Conservation (phyloP, 2,888 invertebrate genomes). For the Physocephala rufipes region DNA sequence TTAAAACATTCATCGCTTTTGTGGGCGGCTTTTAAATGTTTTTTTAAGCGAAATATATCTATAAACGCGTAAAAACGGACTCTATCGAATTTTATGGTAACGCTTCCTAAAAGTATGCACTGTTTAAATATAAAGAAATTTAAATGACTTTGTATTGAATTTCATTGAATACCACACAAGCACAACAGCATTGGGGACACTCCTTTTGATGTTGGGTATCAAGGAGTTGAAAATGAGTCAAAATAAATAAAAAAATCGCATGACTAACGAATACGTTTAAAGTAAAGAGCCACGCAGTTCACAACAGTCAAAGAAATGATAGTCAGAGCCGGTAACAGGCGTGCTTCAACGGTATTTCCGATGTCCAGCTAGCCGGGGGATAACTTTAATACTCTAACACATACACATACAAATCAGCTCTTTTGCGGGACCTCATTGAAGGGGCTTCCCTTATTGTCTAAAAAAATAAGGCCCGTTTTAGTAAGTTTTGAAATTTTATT, state of each 20-base stretch:
- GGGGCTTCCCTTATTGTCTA: too few species aligned
- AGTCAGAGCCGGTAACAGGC: background rate
- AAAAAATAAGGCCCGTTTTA: too few species aligned
- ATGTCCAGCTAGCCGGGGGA: background rate
- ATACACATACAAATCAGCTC: background rate
- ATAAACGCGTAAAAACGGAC: background rate
- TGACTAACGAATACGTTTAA: slow-evolving; percentile 9
- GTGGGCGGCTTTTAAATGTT: too few species aligned
- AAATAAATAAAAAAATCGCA: too few species aligned
- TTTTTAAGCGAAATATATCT: too few species aligned
- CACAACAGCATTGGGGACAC: background rate
- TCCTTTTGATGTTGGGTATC: too few species aligned
- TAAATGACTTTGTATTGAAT: too few species aligned
- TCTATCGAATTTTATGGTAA: background rate
- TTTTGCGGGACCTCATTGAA: background rate
- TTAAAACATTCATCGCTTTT: too few species aligned
- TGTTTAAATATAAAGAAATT: background rate
- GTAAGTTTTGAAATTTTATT: too few species aligned
- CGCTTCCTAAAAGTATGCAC: background rate
- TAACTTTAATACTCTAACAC: background rate
- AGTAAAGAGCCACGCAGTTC: slow-evolving; percentile 22
- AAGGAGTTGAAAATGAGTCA: slow-evolving; percentile 19
- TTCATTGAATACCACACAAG: background rate
- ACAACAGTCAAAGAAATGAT: background rate
- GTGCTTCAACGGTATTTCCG: background rate